Conservation (phyloP, 2,888 invertebrate genomes). For the Sisyra terminalis region DNA sequence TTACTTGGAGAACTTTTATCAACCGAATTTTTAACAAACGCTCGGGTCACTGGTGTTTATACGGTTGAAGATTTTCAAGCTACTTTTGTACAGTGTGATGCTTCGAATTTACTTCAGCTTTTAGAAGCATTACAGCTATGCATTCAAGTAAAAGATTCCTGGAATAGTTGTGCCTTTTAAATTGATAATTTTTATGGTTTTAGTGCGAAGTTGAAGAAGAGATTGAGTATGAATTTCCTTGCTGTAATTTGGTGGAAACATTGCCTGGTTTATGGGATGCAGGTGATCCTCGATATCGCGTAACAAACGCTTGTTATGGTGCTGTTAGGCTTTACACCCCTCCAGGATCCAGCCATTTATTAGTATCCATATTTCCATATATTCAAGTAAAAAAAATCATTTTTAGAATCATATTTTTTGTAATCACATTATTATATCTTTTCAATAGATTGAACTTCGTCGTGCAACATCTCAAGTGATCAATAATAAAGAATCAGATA, state of each 20-base stretch:
- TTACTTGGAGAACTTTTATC: constrained; percentile 49
- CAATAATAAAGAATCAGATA: constrained; percentile 27
- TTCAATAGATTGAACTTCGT: constrained; percentile 20
- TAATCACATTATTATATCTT: not conserved
- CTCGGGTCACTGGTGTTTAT: constrained; percentile 50
- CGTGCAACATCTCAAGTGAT: constrained; percentile 19
- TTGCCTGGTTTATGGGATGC: constrained; percentile 50
- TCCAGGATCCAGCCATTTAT: constrained; percentile 36
- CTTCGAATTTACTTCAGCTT: constrained; percentile 45
- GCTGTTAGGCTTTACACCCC: constrained; percentile 42
- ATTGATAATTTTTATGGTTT: constrained; percentile 13
- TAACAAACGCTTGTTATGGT: constrained; percentile 35
- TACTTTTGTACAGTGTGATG: constrained; percentile 51
- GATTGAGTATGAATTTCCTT: constrained; percentile 59
- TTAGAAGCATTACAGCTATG: constrained; percentile 55
- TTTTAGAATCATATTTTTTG: too few relatives aligned
- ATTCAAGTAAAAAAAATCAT: constrained; percentile 30
- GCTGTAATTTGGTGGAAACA: constrained; percentile 47
- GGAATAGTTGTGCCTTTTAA: not conserved
- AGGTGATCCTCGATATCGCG: constrained; percentile 31
- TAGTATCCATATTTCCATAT: constrained; percentile 51
- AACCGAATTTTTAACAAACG: constrained; percentile 31
- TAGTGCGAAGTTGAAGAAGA: constrained; percentile 54
- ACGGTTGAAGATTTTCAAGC: constrained; percentile 56
- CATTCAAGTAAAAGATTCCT: constrained; percentile 29